Base-by-base conservation (phyloP, 2,797 vertebrate species). In the Melopsittacus undulatus region DNA sequence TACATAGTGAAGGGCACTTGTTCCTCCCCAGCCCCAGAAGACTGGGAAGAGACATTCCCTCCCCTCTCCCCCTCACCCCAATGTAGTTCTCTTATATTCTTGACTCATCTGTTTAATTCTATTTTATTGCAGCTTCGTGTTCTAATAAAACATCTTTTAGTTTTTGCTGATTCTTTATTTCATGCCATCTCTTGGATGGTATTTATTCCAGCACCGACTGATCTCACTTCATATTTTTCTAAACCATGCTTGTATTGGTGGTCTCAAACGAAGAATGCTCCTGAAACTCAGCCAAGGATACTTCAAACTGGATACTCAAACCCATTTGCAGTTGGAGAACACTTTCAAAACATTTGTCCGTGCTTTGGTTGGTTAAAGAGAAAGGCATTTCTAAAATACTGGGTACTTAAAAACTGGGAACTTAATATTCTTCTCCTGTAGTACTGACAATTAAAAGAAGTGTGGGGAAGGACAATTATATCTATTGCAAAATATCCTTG, bases 401-500 rank as follows among this genome's bases (percentile, higher is more conserved):
- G 8, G 11, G 20, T 48, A 12, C 46, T 81, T 92, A n/a, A 49
- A 84, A 95, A 49, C 52, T 68, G 27, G 20, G 52, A 83, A 70
- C 36, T 49, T 52, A 4, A 32, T 81, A 82, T 89, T 87, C 48
- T 77, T 70, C 49, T 75, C 13, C 74, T 26, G 9, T 13, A 36
- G 0, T 52, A 43, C 2, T 10, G 38, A 32, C 48, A 85, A 77
- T 92, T 85, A 61, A 87, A 90, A 73, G 45, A 67, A 62, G 18
- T 61, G 36, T 48, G 36, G 46, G 23, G 30, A 78, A 90, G 46
- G 87, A 42, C 42, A 90, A 14, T 57, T 88, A 2, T 38, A 30
- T 95, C 59, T 85, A 26, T 96, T 79, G 52, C 76, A 83, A 96
- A 95, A 86, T 86, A 72, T 67, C 45, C 57, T 68, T 76, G 63